A percentile compares a stretch with the other conserved stretches of the same genome.
Conservation (phyloP, 1,140 invertebrate species). For the Brachionus angularis region DNA sequence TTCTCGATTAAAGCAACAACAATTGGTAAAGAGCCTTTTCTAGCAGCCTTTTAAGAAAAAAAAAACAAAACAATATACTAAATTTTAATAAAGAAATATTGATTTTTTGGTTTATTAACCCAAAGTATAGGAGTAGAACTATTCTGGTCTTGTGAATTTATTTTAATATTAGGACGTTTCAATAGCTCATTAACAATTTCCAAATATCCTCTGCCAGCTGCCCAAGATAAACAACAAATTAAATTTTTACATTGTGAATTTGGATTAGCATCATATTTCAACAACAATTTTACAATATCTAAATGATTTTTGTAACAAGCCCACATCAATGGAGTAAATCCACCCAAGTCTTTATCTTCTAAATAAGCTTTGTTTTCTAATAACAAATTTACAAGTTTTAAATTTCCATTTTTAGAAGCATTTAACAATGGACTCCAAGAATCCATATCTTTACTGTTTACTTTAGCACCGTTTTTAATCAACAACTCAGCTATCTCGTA, state of each 20-base stretch:
- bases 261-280: slow-evolving; percentile 82
- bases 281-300: slow-evolving; percentile 72
- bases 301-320: slow-evolving; percentile 85
- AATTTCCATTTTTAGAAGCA: slow-evolving; percentile 81
- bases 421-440: slow-evolving; percentile 85
- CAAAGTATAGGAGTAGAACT: slow-evolving; percentile 92
- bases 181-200: slow-evolving; percentile 78
- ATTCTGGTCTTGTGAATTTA: slow-evolving; percentile 85
- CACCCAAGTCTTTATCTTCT: slow-evolving; percentile 88
- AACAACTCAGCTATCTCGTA: slow-evolving; percentile 74
- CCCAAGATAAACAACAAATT: slow-evolving; percentile 87
- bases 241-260: slow-evolving; percentile 94
- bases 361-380: slow-evolving; percentile 79
- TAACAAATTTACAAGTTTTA: slow-evolving; percentile 74
- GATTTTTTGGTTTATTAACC: slow-evolving; percentile 64
- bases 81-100: background rate
- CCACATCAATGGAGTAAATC: slow-evolving; percentile 96
- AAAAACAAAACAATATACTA: background rate
- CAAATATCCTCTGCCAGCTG: slow-evolving; percentile 79
- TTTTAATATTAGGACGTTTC: slow-evolving; percentile 80
- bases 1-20: slow-evolving; percentile 76
- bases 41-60: slow-evolving; percentile 45
- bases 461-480: slow-evolving; percentile 77
- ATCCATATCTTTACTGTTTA: slow-evolving; percentile 83
- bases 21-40: slow-evolving; percentile 81